Evolutionary conservation across 37 sponge, comb jelly and placozoan species (phyloP).

Genomic region (Tethya wilhelma): DNA sequence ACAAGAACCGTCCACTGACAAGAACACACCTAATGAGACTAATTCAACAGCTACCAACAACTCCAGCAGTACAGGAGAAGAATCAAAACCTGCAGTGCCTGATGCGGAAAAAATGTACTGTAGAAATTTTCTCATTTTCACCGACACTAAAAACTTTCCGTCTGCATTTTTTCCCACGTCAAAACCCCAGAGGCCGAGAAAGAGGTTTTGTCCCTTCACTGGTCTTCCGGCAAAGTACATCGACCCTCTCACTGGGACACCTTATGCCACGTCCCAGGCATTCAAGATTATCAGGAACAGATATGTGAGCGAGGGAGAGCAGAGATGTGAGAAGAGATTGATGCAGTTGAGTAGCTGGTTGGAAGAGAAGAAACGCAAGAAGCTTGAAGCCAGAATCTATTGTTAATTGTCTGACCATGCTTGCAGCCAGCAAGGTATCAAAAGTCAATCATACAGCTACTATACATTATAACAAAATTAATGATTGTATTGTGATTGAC

Average conservation of each 20-base stretch:
- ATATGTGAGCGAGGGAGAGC: conserved; percentile 72
- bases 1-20: not conserved
- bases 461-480: too few relatives aligned
- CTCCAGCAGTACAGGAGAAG: not conserved
- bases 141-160: conserved; percentile 79
- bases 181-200: conserved; percentile 20
- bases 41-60: not conserved
- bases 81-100: not conserved
- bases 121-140: conserved; percentile 90
- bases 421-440: too few relatives aligned
- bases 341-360: conserved; percentile 81
- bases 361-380: conserved; percentile 77
- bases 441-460: too few relatives aligned
- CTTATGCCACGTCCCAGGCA: conserved; percentile 91
- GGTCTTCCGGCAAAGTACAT: conserved; percentile 93
- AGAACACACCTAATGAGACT: not conserved
- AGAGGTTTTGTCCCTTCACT: conserved; percentile 83
- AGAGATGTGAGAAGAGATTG: conserved; percentile 77
- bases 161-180: conserved; percentile 50
- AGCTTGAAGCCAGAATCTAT: too few relatives aligned
- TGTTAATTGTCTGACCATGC: too few relatives aligned
- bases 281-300: conserved; percentile 83
- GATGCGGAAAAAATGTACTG: conserved; percentile 51
- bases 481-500: too few relatives aligned
- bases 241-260: conserved; percentile 90